A percentile compares a stretch with the other conserved stretches of the same genome.
phyloP scores from a whole-genome alignment of 2,888 invertebrate species.

The Reticulitermes lucifugus region DNA sequence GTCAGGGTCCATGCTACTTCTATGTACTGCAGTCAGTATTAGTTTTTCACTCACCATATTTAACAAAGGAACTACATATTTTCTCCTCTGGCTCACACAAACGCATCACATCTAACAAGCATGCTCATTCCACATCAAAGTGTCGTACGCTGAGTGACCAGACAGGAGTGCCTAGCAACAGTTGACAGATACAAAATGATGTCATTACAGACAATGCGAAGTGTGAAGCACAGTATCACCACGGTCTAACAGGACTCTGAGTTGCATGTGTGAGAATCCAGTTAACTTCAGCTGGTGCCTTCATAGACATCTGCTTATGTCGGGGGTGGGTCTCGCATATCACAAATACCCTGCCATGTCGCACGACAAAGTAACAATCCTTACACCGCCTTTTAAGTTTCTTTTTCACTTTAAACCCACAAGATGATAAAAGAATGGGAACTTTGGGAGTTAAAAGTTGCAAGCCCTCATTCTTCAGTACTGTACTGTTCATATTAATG shows the following conservation, averaged over 20 bases:
- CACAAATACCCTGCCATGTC: conserved; percentile 76
- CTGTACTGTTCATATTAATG: not conserved
- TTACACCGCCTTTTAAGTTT: conserved; percentile 77
- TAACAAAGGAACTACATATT: too few relatives aligned
- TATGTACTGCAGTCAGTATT: too few relatives aligned
- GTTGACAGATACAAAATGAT: too few relatives aligned
- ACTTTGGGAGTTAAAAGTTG: conserved; percentile 2
- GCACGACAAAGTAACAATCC: conserved; percentile 79
- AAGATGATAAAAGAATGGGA: conserved; percentile 57
- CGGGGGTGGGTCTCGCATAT: conserved; percentile 81
- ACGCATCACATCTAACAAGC: too few relatives aligned
- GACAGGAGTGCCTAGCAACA: too few relatives aligned
- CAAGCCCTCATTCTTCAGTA: not conserved
- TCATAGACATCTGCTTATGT: conserved; percentile 85
- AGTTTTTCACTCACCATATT: too few relatives aligned
- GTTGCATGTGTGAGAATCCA: conserved; percentile 83
- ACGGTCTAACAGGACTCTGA: conserved; percentile 70
- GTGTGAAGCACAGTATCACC: conserved; percentile 60
- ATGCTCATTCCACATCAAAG: too few relatives aligned
- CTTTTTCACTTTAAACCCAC: conserved; percentile 81
- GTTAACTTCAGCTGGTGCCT: conserved; percentile 74
- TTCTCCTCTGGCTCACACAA: too few relatives aligned
- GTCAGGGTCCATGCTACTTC: too few relatives aligned
- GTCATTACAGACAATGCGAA: not conserved
- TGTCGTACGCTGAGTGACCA: too few relatives aligned